Percentiles rank a stretch among this genome's conserved stretches.
Evolutionary conservation across 2,797 vertebrate species (phyloP).

Genomic region (Apodemus agrarius): DNA sequence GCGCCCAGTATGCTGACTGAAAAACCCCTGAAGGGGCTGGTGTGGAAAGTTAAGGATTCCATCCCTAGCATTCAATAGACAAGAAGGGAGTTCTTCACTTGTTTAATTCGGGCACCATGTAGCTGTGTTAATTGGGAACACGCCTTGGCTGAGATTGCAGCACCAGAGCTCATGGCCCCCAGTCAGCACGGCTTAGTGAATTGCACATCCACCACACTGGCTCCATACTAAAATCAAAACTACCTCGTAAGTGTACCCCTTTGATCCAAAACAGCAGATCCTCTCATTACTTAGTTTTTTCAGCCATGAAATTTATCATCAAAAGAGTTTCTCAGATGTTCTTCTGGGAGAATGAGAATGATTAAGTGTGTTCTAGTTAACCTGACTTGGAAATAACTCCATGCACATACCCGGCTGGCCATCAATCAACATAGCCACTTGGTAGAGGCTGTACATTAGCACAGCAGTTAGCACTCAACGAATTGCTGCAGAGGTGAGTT

Average conservation of each 20-base stretch:
- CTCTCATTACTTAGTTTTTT: slow-evolving; percentile 4
- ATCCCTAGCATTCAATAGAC: not conserved
- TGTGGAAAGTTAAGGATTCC: not conserved
- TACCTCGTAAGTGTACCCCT: not conserved
- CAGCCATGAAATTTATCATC: slow-evolving; percentile 45
- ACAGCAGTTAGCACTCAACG: not conserved
- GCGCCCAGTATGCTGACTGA: not conserved
- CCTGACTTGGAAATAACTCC: slow-evolving; percentile 51
- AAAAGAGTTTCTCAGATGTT: slow-evolving; percentile 51
- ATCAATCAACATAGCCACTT: slow-evolving; percentile 14
- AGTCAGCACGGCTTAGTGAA: not conserved
- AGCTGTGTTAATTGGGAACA: not conserved
- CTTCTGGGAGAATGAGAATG: not conserved
- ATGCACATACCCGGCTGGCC: not conserved
- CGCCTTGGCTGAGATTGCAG: not conserved
- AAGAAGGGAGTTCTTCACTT: not conserved
- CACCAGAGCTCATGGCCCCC: no score
- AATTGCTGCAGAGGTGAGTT: not conserved
- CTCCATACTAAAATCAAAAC: not conserved
- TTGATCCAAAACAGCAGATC: not conserved
- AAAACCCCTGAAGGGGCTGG: not conserved
- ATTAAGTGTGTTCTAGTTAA: slow-evolving; percentile 37
- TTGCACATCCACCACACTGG: not conserved
- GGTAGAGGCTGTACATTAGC: not conserved
- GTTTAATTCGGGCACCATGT: not conserved